These are phyloP conservation scores for Caracal caracal DNA, from an alignment of 2,113 vertebrate genomes.

Conservation along the genomic window DNA sequence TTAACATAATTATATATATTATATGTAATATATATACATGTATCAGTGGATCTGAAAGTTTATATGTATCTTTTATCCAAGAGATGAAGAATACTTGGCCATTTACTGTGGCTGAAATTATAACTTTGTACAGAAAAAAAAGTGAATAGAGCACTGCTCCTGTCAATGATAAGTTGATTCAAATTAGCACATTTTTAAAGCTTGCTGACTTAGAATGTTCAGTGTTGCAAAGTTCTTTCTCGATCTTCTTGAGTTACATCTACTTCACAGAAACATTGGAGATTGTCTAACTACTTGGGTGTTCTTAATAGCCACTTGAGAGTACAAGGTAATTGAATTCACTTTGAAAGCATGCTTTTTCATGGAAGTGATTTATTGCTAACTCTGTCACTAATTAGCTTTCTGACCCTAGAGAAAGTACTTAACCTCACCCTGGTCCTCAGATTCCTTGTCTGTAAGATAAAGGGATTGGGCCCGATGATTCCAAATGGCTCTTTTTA, in stretches of 20 bases:
- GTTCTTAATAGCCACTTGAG: constrained; percentile 57
- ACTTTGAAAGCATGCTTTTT: constrained; percentile 70
- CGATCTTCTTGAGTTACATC: constrained; percentile 1
- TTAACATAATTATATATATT: constrained; percentile 42
- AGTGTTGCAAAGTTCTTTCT: constrained; percentile 9
- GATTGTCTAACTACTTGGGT: constrained; percentile 64
- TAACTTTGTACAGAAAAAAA: neutral
- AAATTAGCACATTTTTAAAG: constrained; percentile 44
- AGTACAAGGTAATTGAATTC: constrained; percentile 54
- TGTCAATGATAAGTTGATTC: neutral
- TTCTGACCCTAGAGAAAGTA: constrained; percentile 65
- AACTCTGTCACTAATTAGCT: constrained; percentile 70
- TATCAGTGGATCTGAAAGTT: neutral
- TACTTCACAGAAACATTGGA: neutral
- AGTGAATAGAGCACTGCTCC: neutral
- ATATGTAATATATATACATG: neutral
- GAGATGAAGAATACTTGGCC: neutral
- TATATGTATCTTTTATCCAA: neutral
- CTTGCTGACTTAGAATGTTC: neutral
- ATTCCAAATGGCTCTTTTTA: constrained; percentile 61
- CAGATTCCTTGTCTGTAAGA: constrained; percentile 52
- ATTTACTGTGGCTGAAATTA: neutral
- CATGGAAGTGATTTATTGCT: constrained; percentile 66
- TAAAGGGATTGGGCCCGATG: constrained; percentile 43
- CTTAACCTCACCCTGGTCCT: constrained; percentile 58